Evolutionary conservation across 2,888 invertebrate genomes (phyloP).

Genomic region (Coleophora flavipennella): DNA sequence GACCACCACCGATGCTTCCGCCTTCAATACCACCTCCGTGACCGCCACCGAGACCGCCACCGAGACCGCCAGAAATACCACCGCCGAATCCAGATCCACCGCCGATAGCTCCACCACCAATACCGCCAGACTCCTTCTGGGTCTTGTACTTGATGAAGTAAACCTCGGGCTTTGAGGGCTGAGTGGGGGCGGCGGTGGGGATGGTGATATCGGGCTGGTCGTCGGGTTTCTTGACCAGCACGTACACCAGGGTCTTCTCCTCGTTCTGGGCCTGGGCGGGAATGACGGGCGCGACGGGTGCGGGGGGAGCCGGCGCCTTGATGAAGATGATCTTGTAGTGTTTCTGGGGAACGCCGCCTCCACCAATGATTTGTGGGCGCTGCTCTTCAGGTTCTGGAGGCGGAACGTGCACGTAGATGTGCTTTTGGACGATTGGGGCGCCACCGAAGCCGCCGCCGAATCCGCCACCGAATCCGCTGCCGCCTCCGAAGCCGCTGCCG

Average conservation of each 20-base stretch:
- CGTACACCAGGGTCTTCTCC: slow-evolving; percentile 87
- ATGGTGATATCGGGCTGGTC: slow-evolving; percentile 86
- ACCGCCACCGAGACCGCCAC: slow-evolving; percentile 27
- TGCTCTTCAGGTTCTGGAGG: slow-evolving; percentile 84
- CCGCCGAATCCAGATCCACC: slow-evolving; percentile 23
- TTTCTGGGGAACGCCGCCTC: slow-evolving; percentile 79
- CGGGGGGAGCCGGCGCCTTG: slow-evolving; percentile 84
- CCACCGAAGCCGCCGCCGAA: slow-evolving; percentile 57
- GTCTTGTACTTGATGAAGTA: slow-evolving; percentile 90
- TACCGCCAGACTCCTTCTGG: slow-evolving; percentile 68
- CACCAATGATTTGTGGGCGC: slow-evolving; percentile 76
- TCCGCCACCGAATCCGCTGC: slow-evolving; percentile 42
- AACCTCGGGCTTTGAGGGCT: slow-evolving; percentile 86
- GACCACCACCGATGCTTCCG: slow-evolving; percentile 23
- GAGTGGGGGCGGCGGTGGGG: slow-evolving; percentile 79
- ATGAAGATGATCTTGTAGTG: slow-evolving; percentile 92
- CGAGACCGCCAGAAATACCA: slow-evolving; percentile 20
- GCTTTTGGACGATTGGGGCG: slow-evolving; percentile 79
- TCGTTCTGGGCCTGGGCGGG: slow-evolving; percentile 82
- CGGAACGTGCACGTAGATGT: slow-evolving; percentile 88
- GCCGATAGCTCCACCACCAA: slow-evolving; percentile 28
- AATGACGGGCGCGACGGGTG: slow-evolving; percentile 82
- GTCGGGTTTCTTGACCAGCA: slow-evolving; percentile 86
- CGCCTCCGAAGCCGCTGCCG: slow-evolving; percentile 35
- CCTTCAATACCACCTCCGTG: slow-evolving; percentile 29